Evolutionary conservation across 2,113 vertebrate species (phyloP).

Genomic region (Smithornis capensis): DNA sequence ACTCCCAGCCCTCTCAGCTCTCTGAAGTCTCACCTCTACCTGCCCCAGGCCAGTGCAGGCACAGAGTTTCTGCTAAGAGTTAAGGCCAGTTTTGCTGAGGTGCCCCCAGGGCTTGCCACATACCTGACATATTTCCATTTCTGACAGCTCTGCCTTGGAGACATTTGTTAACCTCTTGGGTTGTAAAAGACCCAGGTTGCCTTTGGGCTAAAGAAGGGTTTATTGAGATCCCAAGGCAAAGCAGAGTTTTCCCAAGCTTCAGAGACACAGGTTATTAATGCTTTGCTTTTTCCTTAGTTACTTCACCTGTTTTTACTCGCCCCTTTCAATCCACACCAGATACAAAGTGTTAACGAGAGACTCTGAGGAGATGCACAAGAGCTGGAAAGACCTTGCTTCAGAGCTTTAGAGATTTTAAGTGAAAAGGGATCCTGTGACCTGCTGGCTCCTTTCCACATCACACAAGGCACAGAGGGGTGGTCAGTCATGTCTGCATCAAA

Average conservation of each 20-base stretch:
- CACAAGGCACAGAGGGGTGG: neutral
- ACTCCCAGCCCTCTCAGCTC: neutral
- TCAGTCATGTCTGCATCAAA: neutral
- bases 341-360: neutral
- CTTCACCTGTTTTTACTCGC: neutral
- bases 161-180: slow-evolving; percentile 57
- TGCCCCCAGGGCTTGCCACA: slow-evolving; percentile 71
- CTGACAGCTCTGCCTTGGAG: slow-evolving; percentile 57
- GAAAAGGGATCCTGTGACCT: neutral
- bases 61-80: slow-evolving; percentile 57
- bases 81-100: slow-evolving; percentile 69
- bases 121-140: slow-evolving; percentile 82
- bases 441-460: neutral
- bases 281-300: neutral
- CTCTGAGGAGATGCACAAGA: neutral
- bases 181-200: slow-evolving; percentile 64
- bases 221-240: neutral
- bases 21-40: slow-evolving; percentile 27
- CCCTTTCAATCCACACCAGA: neutral
- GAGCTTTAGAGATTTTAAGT: neutral
- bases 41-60: slow-evolving; percentile 15
- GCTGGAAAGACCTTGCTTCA: neutral
- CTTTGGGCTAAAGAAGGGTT: slow-evolving; percentile 56
- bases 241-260: slow-evolving; percentile 28
- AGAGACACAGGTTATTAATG: neutral